phyloP scores from a whole-genome alignment of 2,797 vertebrate species.

The Hippopotamyrus pictus region DNA sequence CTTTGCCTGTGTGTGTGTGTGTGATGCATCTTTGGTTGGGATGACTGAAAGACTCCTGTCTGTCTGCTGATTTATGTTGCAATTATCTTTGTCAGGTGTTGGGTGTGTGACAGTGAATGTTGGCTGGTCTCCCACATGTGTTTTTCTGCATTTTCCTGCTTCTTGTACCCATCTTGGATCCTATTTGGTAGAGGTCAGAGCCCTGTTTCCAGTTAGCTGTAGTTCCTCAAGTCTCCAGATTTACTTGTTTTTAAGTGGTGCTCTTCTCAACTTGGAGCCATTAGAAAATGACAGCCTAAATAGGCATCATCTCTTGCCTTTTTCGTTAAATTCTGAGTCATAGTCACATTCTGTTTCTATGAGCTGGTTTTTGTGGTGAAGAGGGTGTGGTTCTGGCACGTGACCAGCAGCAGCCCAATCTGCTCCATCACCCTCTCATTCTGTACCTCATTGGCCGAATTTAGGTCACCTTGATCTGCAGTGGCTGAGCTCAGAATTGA shows the following conservation, averaged over 20 bases:
- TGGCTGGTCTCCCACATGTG: neutral
- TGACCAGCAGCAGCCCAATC: neutral
- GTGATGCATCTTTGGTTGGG: neutral
- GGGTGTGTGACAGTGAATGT: slow-evolving; percentile 31
- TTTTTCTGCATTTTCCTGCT: slow-evolving; percentile 11
- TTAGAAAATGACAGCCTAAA: neutral
- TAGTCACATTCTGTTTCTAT: neutral
- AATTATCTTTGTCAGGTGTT: slow-evolving; percentile 25
- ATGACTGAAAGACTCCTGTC: neutral
- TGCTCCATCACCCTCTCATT: neutral
- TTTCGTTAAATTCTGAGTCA: neutral
- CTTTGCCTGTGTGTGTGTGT: neutral
- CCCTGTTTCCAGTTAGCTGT: neutral
- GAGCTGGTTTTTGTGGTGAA: neutral
- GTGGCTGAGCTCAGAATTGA: neutral
- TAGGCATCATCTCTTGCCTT: neutral
- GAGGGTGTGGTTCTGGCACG: neutral
- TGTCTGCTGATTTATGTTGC: slow-evolving; percentile 40
- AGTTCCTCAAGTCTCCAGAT: neutral
- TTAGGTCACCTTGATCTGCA: neutral
- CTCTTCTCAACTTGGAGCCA: neutral
- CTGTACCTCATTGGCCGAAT: neutral
- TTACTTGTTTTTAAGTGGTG: neutral
- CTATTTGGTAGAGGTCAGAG: neutral
- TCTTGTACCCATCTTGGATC: slow-evolving; percentile 17